phyloP scores from a whole-genome alignment of 2,797 vertebrate species.

The Trachops cirrhosus region DNA sequence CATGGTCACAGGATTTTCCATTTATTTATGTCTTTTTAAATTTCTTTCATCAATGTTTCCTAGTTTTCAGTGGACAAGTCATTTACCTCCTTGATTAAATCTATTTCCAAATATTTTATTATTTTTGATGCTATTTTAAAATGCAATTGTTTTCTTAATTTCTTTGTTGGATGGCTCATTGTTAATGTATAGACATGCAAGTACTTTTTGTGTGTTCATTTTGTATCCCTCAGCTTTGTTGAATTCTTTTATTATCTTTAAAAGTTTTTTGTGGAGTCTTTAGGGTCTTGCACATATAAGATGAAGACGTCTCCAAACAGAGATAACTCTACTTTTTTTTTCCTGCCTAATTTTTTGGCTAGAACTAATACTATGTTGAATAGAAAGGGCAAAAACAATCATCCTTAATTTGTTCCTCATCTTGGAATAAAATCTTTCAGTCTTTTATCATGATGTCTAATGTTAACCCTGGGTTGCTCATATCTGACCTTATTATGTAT shows the following conservation, averaged over 20 bases:
- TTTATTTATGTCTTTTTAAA: neutral
- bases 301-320: neutral
- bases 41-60: neutral
- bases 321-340: neutral
- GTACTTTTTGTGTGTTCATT: neutral
- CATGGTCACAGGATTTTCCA: neutral
- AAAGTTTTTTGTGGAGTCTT: neutral
- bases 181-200: neutral
- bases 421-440: neutral
- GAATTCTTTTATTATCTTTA: neutral
- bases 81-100: neutral
- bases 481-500: neutral
- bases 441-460: neutral
- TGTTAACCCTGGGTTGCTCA: neutral
- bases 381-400: neutral
- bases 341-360: neutral
- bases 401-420: neutral
- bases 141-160: neutral
- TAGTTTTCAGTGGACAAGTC: neutral
- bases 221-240: neutral
- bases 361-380: neutral
- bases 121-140: neutral
- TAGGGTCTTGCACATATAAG: neutral
- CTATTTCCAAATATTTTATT: neutral
- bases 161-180: neutral